Percentiles rank a stretch among this genome's conserved stretches.
phyloP scores from a whole-genome alignment of 2,797 vertebrate species.

The Caiman crocodilus region DNA sequence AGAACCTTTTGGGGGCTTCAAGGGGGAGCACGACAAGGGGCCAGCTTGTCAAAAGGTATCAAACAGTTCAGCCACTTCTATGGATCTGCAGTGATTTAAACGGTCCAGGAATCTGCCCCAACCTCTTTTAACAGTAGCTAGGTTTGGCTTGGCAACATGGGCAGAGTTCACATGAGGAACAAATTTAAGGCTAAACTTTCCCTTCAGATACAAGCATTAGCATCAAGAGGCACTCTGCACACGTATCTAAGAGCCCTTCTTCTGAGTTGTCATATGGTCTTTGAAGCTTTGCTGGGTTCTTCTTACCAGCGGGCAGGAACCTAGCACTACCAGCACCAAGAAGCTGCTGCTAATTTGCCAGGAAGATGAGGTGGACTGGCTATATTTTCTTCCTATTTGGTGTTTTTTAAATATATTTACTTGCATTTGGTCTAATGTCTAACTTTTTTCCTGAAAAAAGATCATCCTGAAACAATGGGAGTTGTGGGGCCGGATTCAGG shows the following conservation, averaged over 20 bases:
- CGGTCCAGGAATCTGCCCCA: not conserved
- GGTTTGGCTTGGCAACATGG: constrained; percentile 39
- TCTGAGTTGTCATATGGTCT: not conserved
- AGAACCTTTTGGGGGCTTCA: not conserved
- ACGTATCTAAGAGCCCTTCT: constrained; percentile 24
- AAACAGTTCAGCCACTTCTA: not conserved
- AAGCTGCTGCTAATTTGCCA: not conserved
- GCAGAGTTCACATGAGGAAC: constrained; percentile 37
- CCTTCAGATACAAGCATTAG: not conserved
- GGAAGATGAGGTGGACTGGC: not conserved
- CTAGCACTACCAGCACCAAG: constrained; percentile 21
- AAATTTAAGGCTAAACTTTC: constrained; percentile 60
- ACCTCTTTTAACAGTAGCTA: not conserved
- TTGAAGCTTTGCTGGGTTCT: not conserved
- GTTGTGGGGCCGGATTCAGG: not conserved
- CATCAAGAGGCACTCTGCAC: accelerated
- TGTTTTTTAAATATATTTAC: not conserved
- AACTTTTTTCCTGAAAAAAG: not conserved
- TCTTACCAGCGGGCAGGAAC: constrained; percentile 6
- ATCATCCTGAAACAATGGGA: not conserved
- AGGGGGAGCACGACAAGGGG: accelerated
- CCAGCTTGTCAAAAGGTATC: not conserved
- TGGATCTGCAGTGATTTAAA: not conserved
- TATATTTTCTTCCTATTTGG: not conserved
- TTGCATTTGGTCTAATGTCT: not conserved